Conservation (phyloP, 2,113 vertebrate species). For the Poicephalus gulielmi region DNA sequence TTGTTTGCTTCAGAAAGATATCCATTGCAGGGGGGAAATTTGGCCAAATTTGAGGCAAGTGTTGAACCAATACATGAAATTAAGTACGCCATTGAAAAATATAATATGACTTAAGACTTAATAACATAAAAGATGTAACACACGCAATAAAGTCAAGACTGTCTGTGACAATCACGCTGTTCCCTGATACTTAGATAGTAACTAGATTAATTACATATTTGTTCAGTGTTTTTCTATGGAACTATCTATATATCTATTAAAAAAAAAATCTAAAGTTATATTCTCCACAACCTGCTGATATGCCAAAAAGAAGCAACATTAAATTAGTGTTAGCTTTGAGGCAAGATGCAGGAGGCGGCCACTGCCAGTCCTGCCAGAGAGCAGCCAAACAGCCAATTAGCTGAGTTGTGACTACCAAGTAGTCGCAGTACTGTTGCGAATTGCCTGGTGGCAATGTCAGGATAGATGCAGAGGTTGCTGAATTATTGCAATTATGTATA, state of each 20-base stretch:
- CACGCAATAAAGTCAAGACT: not conserved
- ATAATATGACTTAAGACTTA: not conserved
- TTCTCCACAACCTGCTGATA: fast-evolving
- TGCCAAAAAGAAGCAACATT: not conserved
- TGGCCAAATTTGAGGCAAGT: not conserved
- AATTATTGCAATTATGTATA: not conserved
- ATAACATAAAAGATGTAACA: not conserved
- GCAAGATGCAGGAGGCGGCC: not conserved
- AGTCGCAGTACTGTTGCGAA: not conserved
- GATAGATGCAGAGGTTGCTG: not conserved
- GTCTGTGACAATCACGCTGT: not conserved
- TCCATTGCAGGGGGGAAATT: fast-evolving
- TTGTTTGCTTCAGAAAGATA: not conserved
- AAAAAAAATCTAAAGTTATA: not conserved
- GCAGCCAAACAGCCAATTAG: not conserved
- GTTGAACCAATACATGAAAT: not conserved
- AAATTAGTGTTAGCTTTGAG: not conserved
- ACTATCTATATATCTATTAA: not conserved
- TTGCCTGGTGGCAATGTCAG: not conserved
- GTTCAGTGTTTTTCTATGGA: not conserved
- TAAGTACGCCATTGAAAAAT: not conserved
- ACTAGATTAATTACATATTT: not conserved
- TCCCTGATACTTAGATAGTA: not conserved
- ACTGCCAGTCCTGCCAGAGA: not conserved
- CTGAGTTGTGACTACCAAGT: not conserved